Evolutionary conservation across 2,113 vertebrate genomes (phyloP).

Genomic region (Sciurus niger): DNA sequence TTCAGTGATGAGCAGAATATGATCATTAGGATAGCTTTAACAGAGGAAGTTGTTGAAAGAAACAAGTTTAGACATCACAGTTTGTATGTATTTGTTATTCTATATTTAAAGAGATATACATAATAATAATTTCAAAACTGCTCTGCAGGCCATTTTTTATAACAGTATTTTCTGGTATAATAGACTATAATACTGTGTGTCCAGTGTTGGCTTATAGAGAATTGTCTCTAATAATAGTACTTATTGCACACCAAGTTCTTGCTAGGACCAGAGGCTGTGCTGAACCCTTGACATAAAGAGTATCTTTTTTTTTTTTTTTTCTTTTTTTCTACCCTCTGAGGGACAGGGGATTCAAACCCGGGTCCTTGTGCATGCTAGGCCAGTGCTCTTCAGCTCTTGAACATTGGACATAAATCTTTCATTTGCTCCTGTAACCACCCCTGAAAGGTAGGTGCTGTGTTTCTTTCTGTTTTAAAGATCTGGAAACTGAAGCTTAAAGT

Average conservation of each 20-base stretch:
- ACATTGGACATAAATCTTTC: neutral
- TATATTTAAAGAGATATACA: slow-evolving; percentile 15
- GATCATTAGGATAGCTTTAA: slow-evolving; percentile 40
- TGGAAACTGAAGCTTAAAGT: neutral
- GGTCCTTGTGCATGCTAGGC: too few species aligned
- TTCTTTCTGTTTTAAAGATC: neutral
- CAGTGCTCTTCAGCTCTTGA: too few species aligned
- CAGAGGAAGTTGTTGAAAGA: neutral
- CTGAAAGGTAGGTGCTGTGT: neutral
- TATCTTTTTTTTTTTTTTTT: too few species aligned
- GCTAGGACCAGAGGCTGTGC: neutral
- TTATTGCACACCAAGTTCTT: neutral
- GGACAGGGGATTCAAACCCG: too few species aligned
- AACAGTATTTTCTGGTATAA: neutral
- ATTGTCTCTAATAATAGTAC: neutral
- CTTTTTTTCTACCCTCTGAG: too few species aligned
- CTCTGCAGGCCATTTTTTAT: neutral
- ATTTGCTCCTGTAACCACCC: neutral
- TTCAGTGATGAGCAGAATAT: slow-evolving; percentile 11
- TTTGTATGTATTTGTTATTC: neutral
- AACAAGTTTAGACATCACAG: neutral
- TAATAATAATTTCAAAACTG: neutral
- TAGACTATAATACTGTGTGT: neutral
- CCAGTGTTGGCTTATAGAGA: neutral
- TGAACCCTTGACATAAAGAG: too few species aligned